Base-by-base conservation (phyloP, 1,140 invertebrate genomes). In the Diprion similis region DNA sequence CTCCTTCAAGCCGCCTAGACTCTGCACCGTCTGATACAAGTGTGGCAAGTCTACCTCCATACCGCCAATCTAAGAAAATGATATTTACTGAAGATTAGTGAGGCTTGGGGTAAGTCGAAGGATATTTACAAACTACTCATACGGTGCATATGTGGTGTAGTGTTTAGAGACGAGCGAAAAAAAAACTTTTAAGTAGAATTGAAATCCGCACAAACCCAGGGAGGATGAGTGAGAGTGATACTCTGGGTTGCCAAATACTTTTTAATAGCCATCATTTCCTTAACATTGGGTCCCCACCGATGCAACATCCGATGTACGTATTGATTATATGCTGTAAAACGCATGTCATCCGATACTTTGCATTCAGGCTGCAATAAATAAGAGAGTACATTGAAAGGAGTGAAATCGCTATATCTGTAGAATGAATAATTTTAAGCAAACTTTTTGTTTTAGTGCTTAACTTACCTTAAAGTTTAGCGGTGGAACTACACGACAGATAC, bases 241-340 rank as follows among this genome's bases (percentile, higher is more conserved):
- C 92, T 94, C 78, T 96, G 94, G 1, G 93, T 93, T 0, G 92
- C 90, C 70, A 97, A 87, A 87, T 96, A 94, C 80, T 95, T 94
- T 78, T 93, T 94, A 47, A 98, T 97, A 15, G 95, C 95, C 82
- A 93, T 93, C 83, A 96, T 90, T 85, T 97, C 95, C 76, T 94
- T 93, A 0, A 95, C 93, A 84, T 95, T 97, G 0, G 95, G 93
- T 0, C 97, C 96, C 96, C 96, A 98, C 7, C 97, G 91, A 77
- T 94, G 91, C 75, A 94, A 90, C 92, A 98, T 94, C 78, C 96
- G 95, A 80, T 97, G 94, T 19, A 98, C 92, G 79, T 97, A 97
- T 81, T 98, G 97, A 86, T 97, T 96, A 71, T 96, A 94, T 1
- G 95, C 95, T 0, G 94, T 95, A 81, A 98, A 98, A 70, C 94